Conservation (phyloP, 2,797 vertebrate genomes). For the Lycodopsis pacificus region DNA sequence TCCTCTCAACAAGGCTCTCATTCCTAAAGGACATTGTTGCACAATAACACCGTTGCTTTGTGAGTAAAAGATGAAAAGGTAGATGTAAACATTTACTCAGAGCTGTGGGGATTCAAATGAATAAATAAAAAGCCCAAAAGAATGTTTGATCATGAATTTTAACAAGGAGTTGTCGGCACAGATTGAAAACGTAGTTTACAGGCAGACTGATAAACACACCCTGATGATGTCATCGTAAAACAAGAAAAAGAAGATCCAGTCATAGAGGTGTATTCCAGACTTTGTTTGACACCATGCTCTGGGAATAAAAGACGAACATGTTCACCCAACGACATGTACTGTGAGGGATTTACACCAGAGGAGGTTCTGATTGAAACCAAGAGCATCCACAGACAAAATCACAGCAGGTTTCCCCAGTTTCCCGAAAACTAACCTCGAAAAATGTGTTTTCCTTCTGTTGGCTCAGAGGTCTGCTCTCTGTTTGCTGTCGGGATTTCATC, state of each 20-base stretch:
- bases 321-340: background rate
- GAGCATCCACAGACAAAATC: conserved; percentile 11
- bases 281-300: conserved; percentile 6
- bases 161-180: conserved; percentile 23
- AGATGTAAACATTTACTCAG: conserved; percentile 20
- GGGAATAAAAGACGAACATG: conserved; percentile 11
- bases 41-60: conserved; percentile 11
- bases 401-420: conserved; percentile 35
- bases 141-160: conserved; percentile 41
- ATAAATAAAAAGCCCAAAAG: conserved; percentile 33
- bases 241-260: background rate
- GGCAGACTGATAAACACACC: conserved; percentile 1
- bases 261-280: background rate
- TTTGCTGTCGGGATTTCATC: conserved; percentile 42
- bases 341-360: conserved; percentile 8
- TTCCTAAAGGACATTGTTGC: conserved; percentile 17
- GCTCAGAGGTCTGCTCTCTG: conserved; percentile 20
- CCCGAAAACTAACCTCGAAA: conserved; percentile 3
- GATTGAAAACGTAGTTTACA: conserved; percentile 13
- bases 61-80: conserved; percentile 34
- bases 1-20: conserved; percentile 9
- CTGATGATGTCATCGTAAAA: background rate
- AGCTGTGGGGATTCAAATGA: conserved; percentile 26
- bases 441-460: conserved; percentile 8
- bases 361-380: conserved; percentile 8